Conservation (phyloP, 2,797 vertebrate species). For the Peromyscus melanophrys region DNA sequence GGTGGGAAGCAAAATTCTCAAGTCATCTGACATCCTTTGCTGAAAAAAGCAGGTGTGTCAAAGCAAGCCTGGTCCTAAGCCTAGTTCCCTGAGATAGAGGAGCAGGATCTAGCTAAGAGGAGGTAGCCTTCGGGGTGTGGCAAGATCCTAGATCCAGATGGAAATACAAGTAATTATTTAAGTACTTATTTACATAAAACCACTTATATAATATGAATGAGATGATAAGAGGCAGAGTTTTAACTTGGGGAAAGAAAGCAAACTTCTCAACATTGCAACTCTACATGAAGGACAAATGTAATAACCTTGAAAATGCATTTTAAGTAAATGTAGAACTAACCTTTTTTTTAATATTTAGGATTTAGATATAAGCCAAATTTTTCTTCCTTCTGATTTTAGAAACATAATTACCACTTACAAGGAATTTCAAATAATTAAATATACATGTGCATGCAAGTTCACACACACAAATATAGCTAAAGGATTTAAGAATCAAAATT, state of each 20-base stretch:
- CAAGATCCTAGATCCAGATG: background rate
- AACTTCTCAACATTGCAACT: constrained; percentile 11
- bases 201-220: background rate
- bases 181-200: background rate
- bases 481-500: constrained; percentile 51
- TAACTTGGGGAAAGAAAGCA: constrained; percentile 19
- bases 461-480: constrained; percentile 31
- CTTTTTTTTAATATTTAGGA: background rate
- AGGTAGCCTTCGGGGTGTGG: background rate
- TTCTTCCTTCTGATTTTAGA: constrained; percentile 51
- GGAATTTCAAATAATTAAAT: constrained; percentile 63
- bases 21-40: constrained; percentile 22
- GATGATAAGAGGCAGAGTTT: constrained; percentile 7
- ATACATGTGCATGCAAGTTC: background rate
- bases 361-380: constrained; percentile 51
- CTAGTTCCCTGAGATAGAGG: background rate
- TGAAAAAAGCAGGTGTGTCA: constrained; percentile 5
- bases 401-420: constrained; percentile 64
- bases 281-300: constrained; percentile 23
- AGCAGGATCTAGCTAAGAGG: background rate
- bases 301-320: constrained; percentile 35
- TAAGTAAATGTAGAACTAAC: constrained; percentile 47
- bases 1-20: background rate
- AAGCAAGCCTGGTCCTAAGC: background rate
- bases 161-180: constrained; percentile 3